phyloP scores from a whole-genome alignment of 1,140 invertebrate genomes.

The Drepana arcuata region DNA sequence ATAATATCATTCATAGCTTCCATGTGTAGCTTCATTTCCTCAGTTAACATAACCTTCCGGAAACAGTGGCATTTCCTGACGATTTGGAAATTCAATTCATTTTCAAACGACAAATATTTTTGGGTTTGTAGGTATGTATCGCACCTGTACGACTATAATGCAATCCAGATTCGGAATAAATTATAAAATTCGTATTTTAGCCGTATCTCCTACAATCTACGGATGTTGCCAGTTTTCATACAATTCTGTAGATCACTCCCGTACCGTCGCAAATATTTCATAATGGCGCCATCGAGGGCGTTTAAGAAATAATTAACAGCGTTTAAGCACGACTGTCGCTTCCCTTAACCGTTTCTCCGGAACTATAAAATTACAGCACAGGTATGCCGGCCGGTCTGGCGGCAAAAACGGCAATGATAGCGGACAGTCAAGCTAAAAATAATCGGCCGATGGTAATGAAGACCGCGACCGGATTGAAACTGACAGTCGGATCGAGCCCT shows the following conservation, averaged over 20 bases:
- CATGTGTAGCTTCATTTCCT: too few relatives aligned
- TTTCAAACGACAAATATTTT: too few relatives aligned
- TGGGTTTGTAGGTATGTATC: too few relatives aligned
- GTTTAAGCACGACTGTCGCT: conserved; percentile 28
- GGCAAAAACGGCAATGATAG: conserved; percentile 29
- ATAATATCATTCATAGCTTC: too few relatives aligned
- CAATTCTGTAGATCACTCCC: neutral
- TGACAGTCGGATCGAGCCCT: conserved; percentile 22
- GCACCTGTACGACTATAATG: too few relatives aligned
- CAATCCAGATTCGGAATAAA: too few relatives aligned
- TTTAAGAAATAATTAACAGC: conserved; percentile 34
- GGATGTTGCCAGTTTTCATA: too few relatives aligned
- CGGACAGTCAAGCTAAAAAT: conserved; percentile 33
- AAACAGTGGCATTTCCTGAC: too few relatives aligned
- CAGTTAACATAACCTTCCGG: too few relatives aligned
- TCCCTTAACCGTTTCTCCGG: conserved; percentile 39
- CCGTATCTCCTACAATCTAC: too few relatives aligned
- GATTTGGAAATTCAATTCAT: too few relatives aligned
- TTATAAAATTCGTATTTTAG: too few relatives aligned
- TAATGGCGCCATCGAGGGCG: conserved; percentile 30
- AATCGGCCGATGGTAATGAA: conserved; percentile 35
- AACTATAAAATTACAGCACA: conserved; percentile 44
- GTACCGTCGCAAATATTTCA: conserved; percentile 21
- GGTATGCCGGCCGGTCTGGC: conserved; percentile 21
- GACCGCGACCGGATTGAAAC: conserved; percentile 30